Conservation (phyloP, 1,140 invertebrate genomes). For the Venustaconcha ellipsiformis region DNA sequence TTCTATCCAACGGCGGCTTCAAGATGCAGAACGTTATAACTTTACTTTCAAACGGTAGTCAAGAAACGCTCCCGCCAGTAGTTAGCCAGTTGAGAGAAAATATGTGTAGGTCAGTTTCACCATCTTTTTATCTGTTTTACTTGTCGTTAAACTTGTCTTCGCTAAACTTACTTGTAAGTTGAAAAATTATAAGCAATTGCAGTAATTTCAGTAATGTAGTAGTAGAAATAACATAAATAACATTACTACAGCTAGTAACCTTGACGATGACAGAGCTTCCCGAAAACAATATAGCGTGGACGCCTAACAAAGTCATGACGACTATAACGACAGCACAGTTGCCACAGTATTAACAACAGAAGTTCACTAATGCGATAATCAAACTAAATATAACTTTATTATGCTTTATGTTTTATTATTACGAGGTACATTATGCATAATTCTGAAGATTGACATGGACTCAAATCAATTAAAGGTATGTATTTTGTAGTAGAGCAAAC, state of each 20-base stretch:
- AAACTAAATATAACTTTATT: too few species aligned
- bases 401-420: too few species aligned
- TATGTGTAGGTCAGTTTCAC: slow-evolving; percentile 20
- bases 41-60: slow-evolving; percentile 25
- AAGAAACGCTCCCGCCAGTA: slow-evolving; percentile 17
- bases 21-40: slow-evolving; percentile 27
- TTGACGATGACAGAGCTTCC: background rate
- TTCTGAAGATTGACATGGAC: too few species aligned
- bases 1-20: slow-evolving; percentile 28
- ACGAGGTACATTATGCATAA: too few species aligned
- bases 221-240: background rate
- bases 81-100: slow-evolving; percentile 10
- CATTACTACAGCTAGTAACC: background rate
- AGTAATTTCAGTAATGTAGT: background rate
- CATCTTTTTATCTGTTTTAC: background rate
- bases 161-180: background rate
- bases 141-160: background rate
- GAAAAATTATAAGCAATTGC: background rate
- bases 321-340: too few species aligned
- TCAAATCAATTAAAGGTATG: too few species aligned
- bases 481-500: too few species aligned
- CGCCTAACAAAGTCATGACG: too few species aligned
- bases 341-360: too few species aligned
- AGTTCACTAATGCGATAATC: too few species aligned
- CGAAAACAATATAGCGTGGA: too few species aligned